phyloP scores from a whole-genome alignment of 2,797 vertebrate species.

The Nannoperca obscura region DNA sequence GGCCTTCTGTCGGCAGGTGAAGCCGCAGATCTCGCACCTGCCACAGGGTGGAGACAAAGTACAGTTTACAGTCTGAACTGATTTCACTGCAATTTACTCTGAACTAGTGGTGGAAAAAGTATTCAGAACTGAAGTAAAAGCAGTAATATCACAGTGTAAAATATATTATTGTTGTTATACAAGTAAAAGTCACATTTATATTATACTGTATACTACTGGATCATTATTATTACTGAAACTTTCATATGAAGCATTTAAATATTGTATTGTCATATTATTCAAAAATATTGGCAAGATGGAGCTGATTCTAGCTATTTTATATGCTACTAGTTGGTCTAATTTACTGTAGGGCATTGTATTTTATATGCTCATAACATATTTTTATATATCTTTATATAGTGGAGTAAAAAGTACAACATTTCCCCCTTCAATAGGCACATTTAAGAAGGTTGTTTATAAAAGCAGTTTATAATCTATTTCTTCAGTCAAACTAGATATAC shows the following conservation, averaged over 20 bases:
- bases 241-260: background rate
- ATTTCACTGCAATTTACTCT: background rate
- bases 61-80: background rate
- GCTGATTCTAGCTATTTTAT: background rate
- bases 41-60: slow-evolving; percentile 68
- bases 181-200: background rate
- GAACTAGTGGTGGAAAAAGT: background rate
- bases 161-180: background rate
- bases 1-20: slow-evolving; percentile 94
- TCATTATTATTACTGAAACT: background rate
- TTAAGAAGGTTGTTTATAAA: background rate
- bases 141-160: background rate
- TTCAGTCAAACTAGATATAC: background rate
- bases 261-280: background rate
- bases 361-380: background rate
- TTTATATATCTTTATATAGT: background rate
- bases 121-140: background rate
- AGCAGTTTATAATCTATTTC: background rate
- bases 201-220: background rate
- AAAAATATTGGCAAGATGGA: background rate
- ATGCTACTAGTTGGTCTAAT: background rate
- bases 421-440: background rate
- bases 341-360: background rate
- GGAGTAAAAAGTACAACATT: background rate
- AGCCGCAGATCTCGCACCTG: slow-evolving; percentile 94